These are phyloP conservation scores for Sanderia malayensis DNA, from an alignment of 30 jellyfish, hydroid and myxozoan species.

Conservation along the genomic window DNA sequence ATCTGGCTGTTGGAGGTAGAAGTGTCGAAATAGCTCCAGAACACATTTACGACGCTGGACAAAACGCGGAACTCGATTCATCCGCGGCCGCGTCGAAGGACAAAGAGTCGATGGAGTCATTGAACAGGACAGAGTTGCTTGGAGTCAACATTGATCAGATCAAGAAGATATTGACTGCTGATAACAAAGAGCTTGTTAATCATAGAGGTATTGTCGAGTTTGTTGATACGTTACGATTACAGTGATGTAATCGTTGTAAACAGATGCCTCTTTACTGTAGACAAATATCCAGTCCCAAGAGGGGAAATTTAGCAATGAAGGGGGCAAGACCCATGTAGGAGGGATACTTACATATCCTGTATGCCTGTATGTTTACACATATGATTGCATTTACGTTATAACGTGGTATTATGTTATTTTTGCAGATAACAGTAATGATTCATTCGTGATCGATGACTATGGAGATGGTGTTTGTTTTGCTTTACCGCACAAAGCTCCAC, in stretches of 20 bases:
- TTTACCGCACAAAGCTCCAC: slow-evolving; percentile 34
- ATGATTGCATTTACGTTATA: no score
- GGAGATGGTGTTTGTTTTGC: slow-evolving; percentile 23
- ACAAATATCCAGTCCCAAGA: no score
- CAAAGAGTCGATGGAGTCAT: slow-evolving; percentile 6
- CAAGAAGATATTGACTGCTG: slow-evolving; percentile 15
- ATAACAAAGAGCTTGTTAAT: slow-evolving; percentile 15
- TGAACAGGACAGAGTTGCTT: slow-evolving; percentile 36
- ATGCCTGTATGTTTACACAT: no score
- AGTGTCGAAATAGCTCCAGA: not conserved
- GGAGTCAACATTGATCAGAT: slow-evolving; percentile 50
- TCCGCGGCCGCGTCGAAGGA: not conserved
- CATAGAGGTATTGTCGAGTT: no score
- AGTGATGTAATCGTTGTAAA: no score
- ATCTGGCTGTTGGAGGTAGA: slow-evolving; percentile 23
- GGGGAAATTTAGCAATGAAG: no score
- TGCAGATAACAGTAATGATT: not conserved
- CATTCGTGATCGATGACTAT: not conserved
- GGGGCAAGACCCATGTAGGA: no score
- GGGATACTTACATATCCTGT: no score
- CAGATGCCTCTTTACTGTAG: no score
- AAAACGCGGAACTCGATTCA: not conserved
- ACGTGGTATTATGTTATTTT: not conserved
- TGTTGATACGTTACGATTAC: no score
- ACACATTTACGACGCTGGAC: slow-evolving; percentile 6